These are phyloP conservation scores for Trimorus sp. DNA, from an alignment of 2,888 invertebrate genomes.

Conservation along the genomic window DNA sequence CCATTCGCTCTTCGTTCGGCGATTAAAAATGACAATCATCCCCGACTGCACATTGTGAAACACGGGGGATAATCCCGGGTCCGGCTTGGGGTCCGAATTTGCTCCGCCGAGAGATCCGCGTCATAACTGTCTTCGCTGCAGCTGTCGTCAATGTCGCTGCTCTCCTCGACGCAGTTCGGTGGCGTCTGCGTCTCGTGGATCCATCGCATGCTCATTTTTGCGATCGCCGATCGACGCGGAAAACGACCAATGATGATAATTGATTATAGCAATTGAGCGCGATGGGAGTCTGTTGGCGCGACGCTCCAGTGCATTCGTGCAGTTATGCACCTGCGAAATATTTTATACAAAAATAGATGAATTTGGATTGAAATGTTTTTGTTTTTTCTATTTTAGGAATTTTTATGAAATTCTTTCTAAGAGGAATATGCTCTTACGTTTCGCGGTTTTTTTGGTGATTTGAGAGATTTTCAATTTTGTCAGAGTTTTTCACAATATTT, in stretches of 20 bases:
- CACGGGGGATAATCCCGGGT: slow-evolving; percentile 19
- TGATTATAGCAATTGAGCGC: slow-evolving; percentile 23
- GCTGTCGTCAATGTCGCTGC: slow-evolving; percentile 78
- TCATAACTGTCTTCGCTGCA: slow-evolving; percentile 77
- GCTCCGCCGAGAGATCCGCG: slow-evolving; percentile 70
- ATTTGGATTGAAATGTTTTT: too few relatives aligned
- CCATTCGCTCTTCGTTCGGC: slow-evolving; percentile 83
- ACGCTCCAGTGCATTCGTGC: slow-evolving; percentile 5
- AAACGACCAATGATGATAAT: slow-evolving; percentile 19
- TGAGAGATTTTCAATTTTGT: too few relatives aligned
- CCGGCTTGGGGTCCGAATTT: slow-evolving; percentile 55
- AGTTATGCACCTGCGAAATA: slow-evolving; percentile 13
- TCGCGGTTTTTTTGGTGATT: too few relatives aligned
- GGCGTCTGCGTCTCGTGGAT: slow-evolving; percentile 76
- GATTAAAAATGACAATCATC: slow-evolving; percentile 71
- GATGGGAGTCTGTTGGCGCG: slow-evolving; percentile 2
- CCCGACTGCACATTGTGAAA: slow-evolving; percentile 43
- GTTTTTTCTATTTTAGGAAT: too few relatives aligned
- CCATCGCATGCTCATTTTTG: slow-evolving; percentile 76
- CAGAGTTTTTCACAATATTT: too few relatives aligned
- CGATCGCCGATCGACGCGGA: slow-evolving; percentile 5
- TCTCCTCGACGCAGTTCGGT: slow-evolving; percentile 77
- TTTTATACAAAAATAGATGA: too few relatives aligned
- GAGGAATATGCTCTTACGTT: too few relatives aligned
- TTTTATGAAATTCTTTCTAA: too few relatives aligned